These are phyloP conservation scores for Melieria picta DNA, from an alignment of 2,888 invertebrate species.

Conservation along the genomic window DNA sequence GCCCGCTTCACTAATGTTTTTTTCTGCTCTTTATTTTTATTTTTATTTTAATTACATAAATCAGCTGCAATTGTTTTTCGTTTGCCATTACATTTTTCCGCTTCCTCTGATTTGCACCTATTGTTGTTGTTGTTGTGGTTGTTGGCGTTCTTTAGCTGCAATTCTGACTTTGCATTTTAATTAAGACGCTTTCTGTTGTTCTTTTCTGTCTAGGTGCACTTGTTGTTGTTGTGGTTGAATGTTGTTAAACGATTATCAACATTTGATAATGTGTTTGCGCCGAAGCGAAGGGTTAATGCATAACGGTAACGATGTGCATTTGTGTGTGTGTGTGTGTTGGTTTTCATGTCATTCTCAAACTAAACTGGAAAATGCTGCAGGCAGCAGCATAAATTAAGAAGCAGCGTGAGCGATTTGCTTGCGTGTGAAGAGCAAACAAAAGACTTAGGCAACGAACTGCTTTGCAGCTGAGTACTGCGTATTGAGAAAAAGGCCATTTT, in stretches of 20 bases:
- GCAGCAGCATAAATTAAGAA: no score
- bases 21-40: slow-evolving; percentile 40
- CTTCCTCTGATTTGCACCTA: slow-evolving; percentile 13
- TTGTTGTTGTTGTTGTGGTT: slow-evolving; percentile 39
- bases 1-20: slow-evolving; percentile 26
- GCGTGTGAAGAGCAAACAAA: slow-evolving; percentile 38
- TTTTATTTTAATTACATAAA: slow-evolving; percentile 51
- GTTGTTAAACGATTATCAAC: slow-evolving; percentile 63
- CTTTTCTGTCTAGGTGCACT: slow-evolving; percentile 13
- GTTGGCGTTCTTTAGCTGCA: neutral
- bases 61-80: slow-evolving; percentile 48
- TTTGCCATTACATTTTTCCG: slow-evolving; percentile 57
- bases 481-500: no score
- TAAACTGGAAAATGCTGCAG: no score
- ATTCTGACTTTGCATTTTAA: no score
- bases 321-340: neutral
- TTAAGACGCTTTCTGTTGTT: neutral
- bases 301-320: slow-evolving; percentile 38
- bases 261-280: slow-evolving; percentile 49
- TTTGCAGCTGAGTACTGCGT: no score
- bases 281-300: slow-evolving; percentile 39
- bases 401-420: no score
- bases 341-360: neutral
- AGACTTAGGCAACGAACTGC: slow-evolving; percentile 56
- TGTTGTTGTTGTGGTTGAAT: neutral